These are phyloP conservation scores for Coboldia fuscipes DNA, from an alignment of 1,140 invertebrate species.

Conservation along the genomic window DNA sequence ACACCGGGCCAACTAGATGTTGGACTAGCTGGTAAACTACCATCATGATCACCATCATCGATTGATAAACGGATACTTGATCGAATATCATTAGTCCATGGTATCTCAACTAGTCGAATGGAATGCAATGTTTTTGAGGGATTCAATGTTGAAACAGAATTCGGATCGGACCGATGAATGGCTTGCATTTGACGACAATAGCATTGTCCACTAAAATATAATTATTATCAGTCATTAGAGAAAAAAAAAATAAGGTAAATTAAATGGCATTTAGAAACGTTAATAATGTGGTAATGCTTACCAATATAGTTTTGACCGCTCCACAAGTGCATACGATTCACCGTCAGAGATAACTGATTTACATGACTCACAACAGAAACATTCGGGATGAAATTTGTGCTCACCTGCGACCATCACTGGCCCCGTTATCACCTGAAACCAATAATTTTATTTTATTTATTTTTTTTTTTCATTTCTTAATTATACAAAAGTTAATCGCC, in stretches of 20 bases:
- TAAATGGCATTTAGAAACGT: too few species aligned
- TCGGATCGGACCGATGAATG: conserved; percentile 1
- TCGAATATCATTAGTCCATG: conserved; percentile 21
- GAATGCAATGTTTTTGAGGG: conserved; percentile 44
- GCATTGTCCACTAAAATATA: conserved; percentile 27
- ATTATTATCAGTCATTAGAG: too few species aligned
- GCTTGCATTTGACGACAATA: conserved; percentile 35
- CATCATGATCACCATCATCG: conserved; percentile 34
- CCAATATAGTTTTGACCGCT: conserved; percentile 75
- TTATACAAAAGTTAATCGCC: not conserved
- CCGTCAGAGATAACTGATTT: conserved; percentile 74
- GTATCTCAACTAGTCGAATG: conserved; percentile 58
- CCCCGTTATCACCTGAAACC: conserved; percentile 53
- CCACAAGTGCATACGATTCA: conserved; percentile 73
- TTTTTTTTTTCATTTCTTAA: not conserved
- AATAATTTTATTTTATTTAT: not conserved
- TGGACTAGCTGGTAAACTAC: conserved; percentile 25
- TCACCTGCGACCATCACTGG: conserved; percentile 88
- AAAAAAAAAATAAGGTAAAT: too few species aligned
- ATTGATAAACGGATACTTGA: conserved; percentile 11
- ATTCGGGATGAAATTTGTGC: conserved; percentile 89
- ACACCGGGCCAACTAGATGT: conserved; percentile 25
- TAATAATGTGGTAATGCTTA: conserved; percentile 17
- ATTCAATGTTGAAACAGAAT: conserved; percentile 1
- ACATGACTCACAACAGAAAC: conserved; percentile 71